phyloP scores from a whole-genome alignment of 1,140 invertebrate genomes.

The Aethina tumida region DNA sequence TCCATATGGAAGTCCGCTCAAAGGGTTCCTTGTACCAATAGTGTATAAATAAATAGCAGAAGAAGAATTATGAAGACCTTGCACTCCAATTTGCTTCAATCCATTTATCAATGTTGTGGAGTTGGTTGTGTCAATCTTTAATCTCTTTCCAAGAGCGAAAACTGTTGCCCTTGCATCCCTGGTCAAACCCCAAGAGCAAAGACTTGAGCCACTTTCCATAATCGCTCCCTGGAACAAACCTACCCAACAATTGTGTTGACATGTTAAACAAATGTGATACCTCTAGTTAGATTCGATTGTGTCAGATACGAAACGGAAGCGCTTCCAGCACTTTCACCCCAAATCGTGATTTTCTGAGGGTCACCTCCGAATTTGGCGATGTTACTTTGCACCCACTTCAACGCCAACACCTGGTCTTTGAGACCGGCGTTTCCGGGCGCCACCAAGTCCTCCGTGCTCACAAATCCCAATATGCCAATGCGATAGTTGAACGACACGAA shows the following conservation, averaged over 20 bases:
- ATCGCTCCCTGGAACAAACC: constrained; percentile 20
- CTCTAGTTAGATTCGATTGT: too few relatives aligned
- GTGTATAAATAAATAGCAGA: too few relatives aligned
- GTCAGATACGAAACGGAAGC: too few relatives aligned
- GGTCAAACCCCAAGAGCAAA: constrained; percentile 19
- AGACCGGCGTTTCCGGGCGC: constrained; percentile 5
- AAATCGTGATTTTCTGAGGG: constrained; percentile 9
- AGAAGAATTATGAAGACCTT: too few relatives aligned
- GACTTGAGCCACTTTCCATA: constrained; percentile 22
- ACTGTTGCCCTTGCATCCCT: constrained; percentile 13
- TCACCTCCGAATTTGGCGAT: constrained; percentile 9
- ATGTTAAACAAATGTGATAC: too few relatives aligned
- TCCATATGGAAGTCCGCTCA: constrained; percentile 14
- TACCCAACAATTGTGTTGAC: too few relatives aligned
- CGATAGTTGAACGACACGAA: constrained; percentile 48
- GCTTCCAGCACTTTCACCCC: constrained; percentile 10
- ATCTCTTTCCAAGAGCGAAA: constrained; percentile 12
- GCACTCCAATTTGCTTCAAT: too few relatives aligned
- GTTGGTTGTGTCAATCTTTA: too few relatives aligned
- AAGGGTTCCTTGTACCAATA: too few relatives aligned
- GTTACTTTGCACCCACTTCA: constrained; percentile 11
- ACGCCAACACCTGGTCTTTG: constrained; percentile 6
- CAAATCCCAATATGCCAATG: constrained; percentile 32
- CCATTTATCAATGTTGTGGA: too few relatives aligned
- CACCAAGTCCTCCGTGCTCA: constrained; percentile 10